These are phyloP conservation scores for Tethya wilhelma DNA, from an alignment of 37 sponge, comb jelly and placozoan genomes.

Conservation along the genomic window DNA sequence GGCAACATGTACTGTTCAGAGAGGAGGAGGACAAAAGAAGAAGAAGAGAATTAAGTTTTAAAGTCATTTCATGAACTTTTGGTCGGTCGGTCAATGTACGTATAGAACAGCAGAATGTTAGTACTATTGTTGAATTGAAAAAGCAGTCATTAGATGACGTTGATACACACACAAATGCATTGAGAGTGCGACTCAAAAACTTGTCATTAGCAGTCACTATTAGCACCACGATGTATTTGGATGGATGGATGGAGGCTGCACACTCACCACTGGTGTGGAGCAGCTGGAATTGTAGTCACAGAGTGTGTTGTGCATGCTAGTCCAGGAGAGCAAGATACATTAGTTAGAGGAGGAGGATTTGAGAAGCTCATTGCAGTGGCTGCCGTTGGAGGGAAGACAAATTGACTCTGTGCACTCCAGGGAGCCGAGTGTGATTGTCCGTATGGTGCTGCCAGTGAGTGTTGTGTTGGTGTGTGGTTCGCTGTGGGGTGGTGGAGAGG, in stretches of 20 bases:
- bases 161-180: too few species aligned
- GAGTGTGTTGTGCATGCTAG: slow-evolving; percentile 5
- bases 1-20: too few species aligned
- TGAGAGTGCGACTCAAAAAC: too few species aligned
- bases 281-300: neutral
- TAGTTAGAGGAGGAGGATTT: slow-evolving; percentile 47
- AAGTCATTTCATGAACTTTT: too few species aligned
- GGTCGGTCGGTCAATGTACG: too few species aligned
- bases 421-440: slow-evolving; percentile 53
- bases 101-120: too few species aligned
- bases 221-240: too few species aligned
- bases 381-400: slow-evolving; percentile 77
- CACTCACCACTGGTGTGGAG: neutral
- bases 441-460: slow-evolving; percentile 10
- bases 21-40: too few species aligned
- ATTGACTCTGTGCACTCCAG: slow-evolving; percentile 78
- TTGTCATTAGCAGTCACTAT: too few species aligned
- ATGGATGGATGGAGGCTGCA: neutral
- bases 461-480: slow-evolving; percentile 27
- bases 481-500: slow-evolving; percentile 67
- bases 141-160: too few species aligned
- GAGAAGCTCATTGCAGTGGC: slow-evolving; percentile 61
- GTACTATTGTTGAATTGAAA: too few species aligned
- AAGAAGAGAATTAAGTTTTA: too few species aligned
- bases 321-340: slow-evolving; percentile 5